Percentiles rank a stretch among this genome's conserved stretches.
Conservation (phyloP, 2,888 invertebrate species). For the Lithophane semibrunnea region DNA sequence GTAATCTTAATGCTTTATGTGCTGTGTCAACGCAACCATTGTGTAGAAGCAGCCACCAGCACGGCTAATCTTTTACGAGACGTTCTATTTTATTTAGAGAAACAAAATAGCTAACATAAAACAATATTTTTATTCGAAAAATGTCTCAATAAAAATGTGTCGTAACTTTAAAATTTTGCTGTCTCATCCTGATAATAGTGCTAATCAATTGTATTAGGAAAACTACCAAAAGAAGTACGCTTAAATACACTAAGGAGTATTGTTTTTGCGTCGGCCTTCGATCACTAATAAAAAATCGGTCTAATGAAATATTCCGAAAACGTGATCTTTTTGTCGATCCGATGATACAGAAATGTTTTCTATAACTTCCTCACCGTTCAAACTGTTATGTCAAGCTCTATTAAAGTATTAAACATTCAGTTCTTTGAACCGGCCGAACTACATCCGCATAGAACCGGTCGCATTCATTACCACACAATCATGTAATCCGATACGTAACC, state of each 20-base stretch:
- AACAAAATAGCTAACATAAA: too few species aligned
- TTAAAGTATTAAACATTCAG: constrained; percentile 11
- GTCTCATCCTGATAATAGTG: constrained; percentile 21
- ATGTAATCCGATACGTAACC: constrained; percentile 15
- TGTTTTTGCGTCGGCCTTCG: not conserved
- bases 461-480: constrained; percentile 53
- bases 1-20: constrained; percentile 17
- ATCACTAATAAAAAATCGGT: not conserved
- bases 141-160: constrained; percentile 2
- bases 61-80: not conserved
- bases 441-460: constrained; percentile 55
- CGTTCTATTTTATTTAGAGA: not conserved
- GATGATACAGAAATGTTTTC: not conserved
- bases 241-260: not conserved
- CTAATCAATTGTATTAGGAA: not conserved
- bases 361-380: not conserved
- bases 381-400: constrained; percentile 16
- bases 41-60: not conserved
- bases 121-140: not conserved
- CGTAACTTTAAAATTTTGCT: not conserved
- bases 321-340: not conserved
- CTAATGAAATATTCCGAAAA: not conserved
- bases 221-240: not conserved
- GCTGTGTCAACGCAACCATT: constrained; percentile 14
- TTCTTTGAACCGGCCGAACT: constrained; percentile 48